phyloP scores from a whole-genome alignment of 2,113 vertebrate genomes.

The Ornithorhynchus anatinus region DNA sequence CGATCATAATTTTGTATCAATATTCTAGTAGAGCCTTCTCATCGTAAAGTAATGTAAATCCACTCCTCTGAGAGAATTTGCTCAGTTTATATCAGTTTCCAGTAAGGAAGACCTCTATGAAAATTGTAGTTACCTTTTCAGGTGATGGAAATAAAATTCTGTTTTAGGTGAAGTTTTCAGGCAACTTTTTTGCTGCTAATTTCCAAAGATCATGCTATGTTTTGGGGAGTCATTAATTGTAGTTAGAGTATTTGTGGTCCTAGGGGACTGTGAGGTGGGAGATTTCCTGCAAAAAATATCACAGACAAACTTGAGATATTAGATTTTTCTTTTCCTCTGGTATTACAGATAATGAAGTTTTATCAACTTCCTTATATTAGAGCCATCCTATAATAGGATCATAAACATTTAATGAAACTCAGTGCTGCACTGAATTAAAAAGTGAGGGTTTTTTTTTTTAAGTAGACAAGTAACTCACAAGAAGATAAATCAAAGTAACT shows the following conservation, averaged over 20 bases:
- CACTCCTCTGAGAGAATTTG: conserved; percentile 17
- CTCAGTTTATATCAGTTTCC: conserved; percentile 15
- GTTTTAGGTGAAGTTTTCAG: conserved; percentile 49
- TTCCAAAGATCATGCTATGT: conserved; percentile 48
- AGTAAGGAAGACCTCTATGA: neutral
- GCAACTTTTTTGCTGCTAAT: conserved; percentile 3
- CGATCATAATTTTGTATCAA: conserved; percentile 3
- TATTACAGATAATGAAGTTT: conserved; percentile 73
- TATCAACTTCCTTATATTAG: conserved; percentile 76
- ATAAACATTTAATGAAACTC: conserved; percentile 77
- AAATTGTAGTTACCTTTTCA: conserved; percentile 18
- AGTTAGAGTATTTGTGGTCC: conserved; percentile 51
- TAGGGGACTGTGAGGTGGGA: conserved; percentile 31
- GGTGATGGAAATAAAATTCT: conserved; percentile 43
- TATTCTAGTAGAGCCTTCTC: conserved; percentile 39
- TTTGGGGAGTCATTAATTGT: conserved; percentile 46
- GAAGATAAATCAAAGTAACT: conserved; percentile 43
- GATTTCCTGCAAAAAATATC: conserved; percentile 62
- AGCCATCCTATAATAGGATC: conserved; percentile 70
- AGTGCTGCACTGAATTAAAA: conserved; percentile 57
- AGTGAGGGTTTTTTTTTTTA: conserved; percentile 38
- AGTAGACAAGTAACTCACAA: conserved; percentile 49
- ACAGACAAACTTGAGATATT: conserved; percentile 66
- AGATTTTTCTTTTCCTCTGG: conserved; percentile 69
- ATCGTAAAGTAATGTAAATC: conserved; percentile 15